These are phyloP conservation scores for Mus pahari DNA, from an alignment of 2,113 vertebrate species.

Conservation along the genomic window DNA sequence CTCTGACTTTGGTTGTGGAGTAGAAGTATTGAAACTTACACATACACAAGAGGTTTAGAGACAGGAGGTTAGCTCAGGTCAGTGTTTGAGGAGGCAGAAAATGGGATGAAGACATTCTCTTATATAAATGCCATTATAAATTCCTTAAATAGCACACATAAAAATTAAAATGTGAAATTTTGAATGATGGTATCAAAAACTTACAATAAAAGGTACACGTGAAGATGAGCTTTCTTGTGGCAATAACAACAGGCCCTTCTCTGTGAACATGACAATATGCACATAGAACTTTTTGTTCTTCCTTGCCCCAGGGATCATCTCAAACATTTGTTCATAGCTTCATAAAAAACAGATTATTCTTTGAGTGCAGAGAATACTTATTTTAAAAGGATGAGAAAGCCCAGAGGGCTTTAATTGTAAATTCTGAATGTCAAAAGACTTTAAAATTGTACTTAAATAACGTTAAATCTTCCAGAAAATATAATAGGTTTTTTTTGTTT, in stretches of 20 bases:
- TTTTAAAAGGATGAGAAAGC: slow-evolving; percentile 81
- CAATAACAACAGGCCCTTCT: slow-evolving; percentile 45
- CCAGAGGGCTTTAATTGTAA: slow-evolving; percentile 75
- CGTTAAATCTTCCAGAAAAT: slow-evolving; percentile 85
- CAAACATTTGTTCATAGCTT: slow-evolving; percentile 71
- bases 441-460: slow-evolving; percentile 82
- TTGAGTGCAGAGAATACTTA: slow-evolving; percentile 73
- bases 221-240: slow-evolving; percentile 40
- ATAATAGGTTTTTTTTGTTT: slow-evolving; percentile 87
- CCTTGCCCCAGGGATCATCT: slow-evolving; percentile 62
- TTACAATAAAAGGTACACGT: slow-evolving; percentile 25
- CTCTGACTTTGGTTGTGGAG: not conserved
- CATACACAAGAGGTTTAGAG: not conserved
- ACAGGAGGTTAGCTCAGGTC: not conserved
- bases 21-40: not conserved
- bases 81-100: slow-evolving; percentile 48
- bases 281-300: slow-evolving; percentile 67
- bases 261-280: slow-evolving; percentile 21
- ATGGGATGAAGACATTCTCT: slow-evolving; percentile 45
- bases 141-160: slow-evolving; percentile 47
- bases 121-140: slow-evolving; percentile 52
- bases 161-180: slow-evolving; percentile 41
- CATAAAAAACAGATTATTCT: slow-evolving; percentile 78
- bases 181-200: slow-evolving; percentile 37
- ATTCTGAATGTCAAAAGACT: slow-evolving; percentile 80